Evolutionary conservation across 2,797 vertebrate genomes (phyloP).

Genomic region (Scomberomorus guttatus): DNA sequence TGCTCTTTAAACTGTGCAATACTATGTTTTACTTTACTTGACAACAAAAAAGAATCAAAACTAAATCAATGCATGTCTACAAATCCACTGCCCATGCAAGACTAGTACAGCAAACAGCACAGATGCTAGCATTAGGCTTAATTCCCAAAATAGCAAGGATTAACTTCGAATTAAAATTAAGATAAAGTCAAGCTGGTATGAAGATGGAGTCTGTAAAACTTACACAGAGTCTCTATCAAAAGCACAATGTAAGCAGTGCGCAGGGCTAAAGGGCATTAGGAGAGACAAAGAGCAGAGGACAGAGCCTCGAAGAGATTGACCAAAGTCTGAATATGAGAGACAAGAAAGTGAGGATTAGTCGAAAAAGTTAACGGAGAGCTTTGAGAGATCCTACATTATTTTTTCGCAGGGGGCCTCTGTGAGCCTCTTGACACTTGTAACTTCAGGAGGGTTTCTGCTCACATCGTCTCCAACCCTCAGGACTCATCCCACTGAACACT

Average conservation of each 20-base stretch:
- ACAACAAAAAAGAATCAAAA: slow-evolving; percentile 39
- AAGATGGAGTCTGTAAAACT: slow-evolving; percentile 74
- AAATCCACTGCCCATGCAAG: slow-evolving; percentile 66
- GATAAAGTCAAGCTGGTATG: slow-evolving; percentile 76
- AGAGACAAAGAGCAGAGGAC: slow-evolving; percentile 75
- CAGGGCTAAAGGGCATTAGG: slow-evolving; percentile 62
- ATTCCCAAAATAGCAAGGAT: slow-evolving; percentile 82
- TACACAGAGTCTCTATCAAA: slow-evolving; percentile 62
- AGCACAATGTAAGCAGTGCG: slow-evolving; percentile 59
- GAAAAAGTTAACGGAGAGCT: slow-evolving; percentile 71
- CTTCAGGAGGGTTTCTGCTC: slow-evolving; percentile 83
- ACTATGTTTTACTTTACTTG: slow-evolving; percentile 20
- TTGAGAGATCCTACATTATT: slow-evolving; percentile 85
- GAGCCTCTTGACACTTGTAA: slow-evolving; percentile 85
- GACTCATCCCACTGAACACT: slow-evolving; percentile 91
- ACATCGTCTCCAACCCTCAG: slow-evolving; percentile 75
- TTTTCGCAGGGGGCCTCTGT: slow-evolving; percentile 81
- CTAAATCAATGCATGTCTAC: slow-evolving; percentile 55
- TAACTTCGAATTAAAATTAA: slow-evolving; percentile 81
- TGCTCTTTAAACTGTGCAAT: slow-evolving; percentile 14
- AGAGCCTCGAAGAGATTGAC: slow-evolving; percentile 56
- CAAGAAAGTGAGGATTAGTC: slow-evolving; percentile 71
- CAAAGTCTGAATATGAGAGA: slow-evolving; percentile 68
- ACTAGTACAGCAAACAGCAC: slow-evolving; percentile 67
- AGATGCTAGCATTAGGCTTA: slow-evolving; percentile 80